Evolutionary conservation across 2,888 invertebrate genomes (phyloP).

Genomic region (Nephrocerus scutellatus): DNA sequence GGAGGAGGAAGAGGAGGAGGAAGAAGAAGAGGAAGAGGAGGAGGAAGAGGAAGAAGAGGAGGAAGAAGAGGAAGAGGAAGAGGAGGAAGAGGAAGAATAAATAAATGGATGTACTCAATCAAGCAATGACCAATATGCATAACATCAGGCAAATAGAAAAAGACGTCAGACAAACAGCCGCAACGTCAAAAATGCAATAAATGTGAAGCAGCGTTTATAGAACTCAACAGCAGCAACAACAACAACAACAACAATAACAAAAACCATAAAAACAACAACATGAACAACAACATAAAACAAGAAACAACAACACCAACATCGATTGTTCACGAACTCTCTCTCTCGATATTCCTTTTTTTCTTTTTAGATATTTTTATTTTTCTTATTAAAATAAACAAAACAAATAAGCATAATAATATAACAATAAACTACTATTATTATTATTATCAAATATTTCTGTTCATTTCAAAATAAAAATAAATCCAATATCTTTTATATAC

Average conservation of each 20-base stretch:
- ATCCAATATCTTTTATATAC: slow-evolving; percentile 25
- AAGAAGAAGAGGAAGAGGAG: slow-evolving; percentile 48
- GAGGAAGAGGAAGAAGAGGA: slow-evolving; percentile 50
- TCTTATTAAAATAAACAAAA: slow-evolving; percentile 22
- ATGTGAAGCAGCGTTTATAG: slow-evolving; percentile 12
- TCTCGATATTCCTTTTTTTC: slow-evolving; percentile 32
- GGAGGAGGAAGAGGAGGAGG: slow-evolving; percentile 58
- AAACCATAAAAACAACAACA: slow-evolving; percentile 20
- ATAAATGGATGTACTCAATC: slow-evolving; percentile 40
- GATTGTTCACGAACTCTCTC: slow-evolving; percentile 28
- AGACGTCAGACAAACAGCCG: slow-evolving; percentile 13
- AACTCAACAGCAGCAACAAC: slow-evolving; percentile 17
- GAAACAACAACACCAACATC: slow-evolving; percentile 17
- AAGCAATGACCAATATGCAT: slow-evolving; percentile 17
- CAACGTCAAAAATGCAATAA: slow-evolving; percentile 12
- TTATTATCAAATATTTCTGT: slow-evolving; percentile 25
- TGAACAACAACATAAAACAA: slow-evolving; percentile 16
- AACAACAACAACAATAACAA: slow-evolving; percentile 18
- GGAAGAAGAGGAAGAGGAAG: slow-evolving; percentile 46
- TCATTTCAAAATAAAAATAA: slow-evolving; percentile 25
- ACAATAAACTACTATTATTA: too few species aligned
- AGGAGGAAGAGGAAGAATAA: slow-evolving; percentile 44
- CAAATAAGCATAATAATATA: slow-evolving; percentile 15
- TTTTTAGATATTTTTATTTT: slow-evolving; percentile 30
- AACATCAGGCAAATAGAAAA: slow-evolving; percentile 8